Evolutionary conservation across 2,797 vertebrate species (phyloP), one percentile per base, ranked within the genome.

Genomic region (Schizothorax lantsangensis): DNA sequence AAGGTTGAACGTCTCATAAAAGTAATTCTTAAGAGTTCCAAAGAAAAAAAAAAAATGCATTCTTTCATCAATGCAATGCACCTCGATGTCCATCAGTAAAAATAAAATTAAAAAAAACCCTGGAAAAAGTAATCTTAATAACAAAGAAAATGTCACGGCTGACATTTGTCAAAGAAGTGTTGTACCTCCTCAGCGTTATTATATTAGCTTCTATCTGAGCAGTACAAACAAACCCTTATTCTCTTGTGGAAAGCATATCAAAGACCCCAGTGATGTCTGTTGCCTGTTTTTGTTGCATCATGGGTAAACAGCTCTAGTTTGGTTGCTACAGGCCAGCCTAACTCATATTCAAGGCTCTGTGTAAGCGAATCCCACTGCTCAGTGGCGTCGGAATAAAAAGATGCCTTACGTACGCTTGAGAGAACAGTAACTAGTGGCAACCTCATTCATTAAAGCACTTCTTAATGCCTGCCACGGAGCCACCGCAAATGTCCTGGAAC

Each of bases 351-450:
- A 86, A 83, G 86, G 73, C 83, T 89, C 52, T 49, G 62, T 81
- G 88, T 84, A 83, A 90, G 88, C 81, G 64, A 82, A 88, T 88
- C 86, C 84, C 81, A 69, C 79, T 26, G 71, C 85, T 86, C 68
- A 43, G 73, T 79, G 69, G 75, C 78, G 17, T 45, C 36, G 49
- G 85, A 75, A 89, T 87, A 91, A 88, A 88, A 90, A 89, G 86
- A 88, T 73, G 85, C 82, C 83, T 88, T 87, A 79, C 84, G 30
- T 89, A 93, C 81, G 93, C 95, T 93, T 94, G 90, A 92, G 88
- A 92, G 93, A 95, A 92, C 94, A 94, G 94, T 95, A 94, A 95
- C 95, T 95, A 96, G 93, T 93, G 92, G 95, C 94, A 95, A 95
- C 95, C 93, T 94, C 92, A 91, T 95, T 95, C 93, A 94, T 95